Base-by-base conservation (phyloP, 2,113 vertebrate genomes). In the Chaetodon auriga region DNA sequence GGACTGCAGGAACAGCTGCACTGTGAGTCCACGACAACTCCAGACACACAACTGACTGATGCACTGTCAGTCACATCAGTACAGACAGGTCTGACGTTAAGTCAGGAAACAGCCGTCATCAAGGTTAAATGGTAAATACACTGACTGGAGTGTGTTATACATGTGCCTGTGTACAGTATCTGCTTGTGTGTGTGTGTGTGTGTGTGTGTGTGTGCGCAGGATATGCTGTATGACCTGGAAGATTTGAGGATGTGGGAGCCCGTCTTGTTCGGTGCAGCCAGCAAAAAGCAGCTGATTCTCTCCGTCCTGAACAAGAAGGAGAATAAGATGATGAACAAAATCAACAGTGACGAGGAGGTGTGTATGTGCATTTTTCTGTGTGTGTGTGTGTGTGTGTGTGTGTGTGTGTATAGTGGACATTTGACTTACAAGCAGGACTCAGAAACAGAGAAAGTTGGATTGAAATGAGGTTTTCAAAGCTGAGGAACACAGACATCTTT, bases 171-270 rank as follows among this genome's bases (percentile, higher is more conserved):
- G 41, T 43, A 43, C 41, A 43, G 41, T 43, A 43, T 43, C 6
- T 43, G 41, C 9, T 6, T 57, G 51, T 77, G 41, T 68, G n/a
- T 69, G 45, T 72, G 51, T 58, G 21, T 49, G 25, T 63, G 19
- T 58, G 49, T 80, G 18, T 89, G 51, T 78, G 41, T 82, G 64
- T 90, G 43, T 38, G 55, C 61, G 57, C 57, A 99, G 98, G 96
- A 96, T 11, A 82, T 98, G 92, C 16, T 75, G 75, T 99, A 95
- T 90, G 95, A 98, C 89, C 92, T 99, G 81, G 91, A 94, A 6
- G 96, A 99, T 35, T 1, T 92, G 0, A 48, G 93, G 25, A 46
- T 46, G 68, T 99, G 98, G 98, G 97, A 99, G 89, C 86, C 94
- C 0, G 70, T 99, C 92, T 0, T 93, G 49, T 72, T 48, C 13